Percentiles rank a stretch among this genome's conserved stretches.
Conservation (phyloP, 2,797 vertebrate genomes). For the Lemur catta region DNA sequence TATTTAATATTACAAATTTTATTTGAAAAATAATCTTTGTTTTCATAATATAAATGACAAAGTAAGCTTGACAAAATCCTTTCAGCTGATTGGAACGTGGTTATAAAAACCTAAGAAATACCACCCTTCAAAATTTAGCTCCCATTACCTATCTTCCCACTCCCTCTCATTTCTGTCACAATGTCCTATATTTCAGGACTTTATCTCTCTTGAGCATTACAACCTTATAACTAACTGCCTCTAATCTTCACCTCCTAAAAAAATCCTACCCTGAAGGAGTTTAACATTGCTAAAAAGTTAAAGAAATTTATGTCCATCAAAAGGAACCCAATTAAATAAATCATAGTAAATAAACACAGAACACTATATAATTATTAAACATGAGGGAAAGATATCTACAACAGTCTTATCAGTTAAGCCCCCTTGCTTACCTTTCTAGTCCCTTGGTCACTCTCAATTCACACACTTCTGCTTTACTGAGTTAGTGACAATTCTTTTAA, state of each 20-base stretch:
- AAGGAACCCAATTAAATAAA: background rate
- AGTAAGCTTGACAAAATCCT: background rate
- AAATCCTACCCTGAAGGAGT: background rate
- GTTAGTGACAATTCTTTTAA: background rate
- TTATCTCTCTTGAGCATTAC: background rate
- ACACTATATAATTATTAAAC: background rate
- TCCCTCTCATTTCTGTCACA: background rate
- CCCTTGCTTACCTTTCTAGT: background rate
- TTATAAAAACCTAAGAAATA: conserved; percentile 5
- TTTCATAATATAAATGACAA: background rate
- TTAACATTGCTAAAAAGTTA: background rate
- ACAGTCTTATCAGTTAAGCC: background rate
- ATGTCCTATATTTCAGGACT: background rate
- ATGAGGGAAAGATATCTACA: background rate
- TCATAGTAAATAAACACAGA: background rate
- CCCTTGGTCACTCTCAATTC: background rate
- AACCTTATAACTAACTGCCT: background rate
- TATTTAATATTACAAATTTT: conserved; percentile 1
- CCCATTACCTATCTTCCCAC: background rate
- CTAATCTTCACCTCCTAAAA: background rate
- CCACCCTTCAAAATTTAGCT: background rate
- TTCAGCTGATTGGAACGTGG: background rate
- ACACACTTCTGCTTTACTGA: background rate
- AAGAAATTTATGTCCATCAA: background rate
- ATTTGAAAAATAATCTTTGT: conserved; percentile 19